Evolutionary conservation across 2,888 invertebrate species (phyloP), one percentile per base, ranked within the genome.

Genomic region (Craniophora ligustri): DNA sequence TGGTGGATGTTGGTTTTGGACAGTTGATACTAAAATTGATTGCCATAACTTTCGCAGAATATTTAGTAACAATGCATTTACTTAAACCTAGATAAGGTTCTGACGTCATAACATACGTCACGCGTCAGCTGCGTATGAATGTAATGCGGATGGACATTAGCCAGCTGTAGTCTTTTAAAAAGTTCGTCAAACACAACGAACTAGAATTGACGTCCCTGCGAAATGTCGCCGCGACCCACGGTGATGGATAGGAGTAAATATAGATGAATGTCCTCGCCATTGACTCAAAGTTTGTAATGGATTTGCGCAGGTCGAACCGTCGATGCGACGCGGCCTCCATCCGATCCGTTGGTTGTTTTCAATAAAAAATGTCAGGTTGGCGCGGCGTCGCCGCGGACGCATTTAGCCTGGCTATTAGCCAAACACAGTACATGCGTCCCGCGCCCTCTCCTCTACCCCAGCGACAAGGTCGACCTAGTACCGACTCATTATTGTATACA

Each of bases 321-420:
- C 84, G 79, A 86, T 84, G 82, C 77, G 81, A 68, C 55, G 71
- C 83, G 87, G 85, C 85, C 88, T 88, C 87, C 79, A 82, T 82
- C 81, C 73, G 82, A 85, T 86, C 83, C 81, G 86, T 82, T 86
- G 85, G 87, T 89, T 90, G 91, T 89, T 93, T 92, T 92, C 86
- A 84, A 89, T 91, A 92, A 93, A 91, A 82, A 92, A 89, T 92
- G 89, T 87, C 89, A 88, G 82, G 87, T 88, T 89, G 91, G 91
- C 90, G 87, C 86, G 86, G 79, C 88, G 85, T 73, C 84, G 86
- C 79, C 82, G 67, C 73, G 76, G 82, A 84, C 90, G 84, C 82
- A 87, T 91, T 91, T 93, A 93, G 92, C 87, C 91, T 93, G 92
- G 92, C 87, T 64, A 42, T 28, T 11, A 50, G 87, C 92, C 92